Conservation (phyloP, 1,140 invertebrate genomes). For the Calliphora vicina region DNA sequence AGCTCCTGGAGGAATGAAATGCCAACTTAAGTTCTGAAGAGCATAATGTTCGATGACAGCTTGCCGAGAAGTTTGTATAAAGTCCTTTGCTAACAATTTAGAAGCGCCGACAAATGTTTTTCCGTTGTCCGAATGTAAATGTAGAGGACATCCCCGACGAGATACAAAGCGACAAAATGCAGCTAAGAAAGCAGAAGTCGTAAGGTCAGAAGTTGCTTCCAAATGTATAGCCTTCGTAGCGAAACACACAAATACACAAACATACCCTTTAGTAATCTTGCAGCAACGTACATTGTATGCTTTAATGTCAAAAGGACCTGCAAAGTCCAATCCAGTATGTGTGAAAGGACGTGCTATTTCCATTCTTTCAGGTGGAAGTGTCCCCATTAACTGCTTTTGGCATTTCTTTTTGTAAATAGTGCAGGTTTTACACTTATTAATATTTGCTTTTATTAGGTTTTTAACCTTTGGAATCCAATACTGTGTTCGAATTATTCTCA, state of each 20-base stretch:
- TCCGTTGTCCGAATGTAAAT: no score
- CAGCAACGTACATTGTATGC: neutral
- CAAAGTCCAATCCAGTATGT: neutral
- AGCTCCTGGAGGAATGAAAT: no score
- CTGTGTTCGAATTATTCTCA: neutral
- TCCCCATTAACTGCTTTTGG: neutral
- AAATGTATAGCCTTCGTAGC: slow-evolving; percentile 1
- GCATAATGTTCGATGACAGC: neutral
- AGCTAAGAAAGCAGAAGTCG: neutral
- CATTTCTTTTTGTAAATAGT: neutral
- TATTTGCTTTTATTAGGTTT: no score
- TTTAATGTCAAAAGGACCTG: neutral
- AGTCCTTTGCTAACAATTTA: no score
- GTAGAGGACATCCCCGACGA: no score
- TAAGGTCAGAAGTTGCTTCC: neutral
- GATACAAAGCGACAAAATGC: neutral
- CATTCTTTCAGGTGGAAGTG: neutral
- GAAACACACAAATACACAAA: neutral
- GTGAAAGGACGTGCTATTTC: neutral
- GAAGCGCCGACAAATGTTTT: no score
- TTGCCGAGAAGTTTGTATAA: neutral
- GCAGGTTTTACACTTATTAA: neutral
- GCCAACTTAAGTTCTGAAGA: no score
- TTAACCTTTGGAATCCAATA: neutral
- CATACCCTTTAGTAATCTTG: neutral